Base-by-base conservation (phyloP, 2,888 invertebrate genomes). In the Heteromurus nitidus region DNA sequence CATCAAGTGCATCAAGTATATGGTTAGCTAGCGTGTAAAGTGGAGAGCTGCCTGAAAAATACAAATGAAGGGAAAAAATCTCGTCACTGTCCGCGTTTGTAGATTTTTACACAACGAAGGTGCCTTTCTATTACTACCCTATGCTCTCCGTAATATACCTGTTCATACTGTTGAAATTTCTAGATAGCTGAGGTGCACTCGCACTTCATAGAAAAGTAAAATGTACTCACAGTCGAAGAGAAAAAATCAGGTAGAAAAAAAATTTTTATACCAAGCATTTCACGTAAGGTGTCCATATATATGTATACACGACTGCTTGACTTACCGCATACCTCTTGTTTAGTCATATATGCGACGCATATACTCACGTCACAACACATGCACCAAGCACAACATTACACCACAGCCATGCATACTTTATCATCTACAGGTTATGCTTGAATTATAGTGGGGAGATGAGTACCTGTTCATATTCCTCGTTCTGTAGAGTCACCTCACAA, bases 201-300 rank as follows among this genome's bases (percentile, higher is more conserved):
- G 7, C n/a, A 47, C 7, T 28, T 28, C 11, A 20, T 20, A 36
- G 22, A 1, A 50, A 50, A 50, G 55, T 3, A 55, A 11, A 55
- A 24, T 22, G 13, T 55, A 18, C n/a, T 55, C n/a, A 16, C 47
- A 47, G 20, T 55, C 22, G 55, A 55, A 55, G 47, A 47, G 7
- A 36, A 24, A 65, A 65, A 73, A 67, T 47, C 76, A 76, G 76
- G 76, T 76, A 76, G 68, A 68, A 67, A 65, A 60, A 53, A 55
- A 36, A 68, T 58, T 26, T 62, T 50, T 53, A 22, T 70, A 11
- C 26, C 47, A 44, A 58, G 7, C 31, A 2, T 13, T 26, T 28
- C n/a, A n/a, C n/a, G n/a, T n/a, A n/a, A n/a, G n/a, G n/a, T n/a
- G n/a, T n/a, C n/a, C 47, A 47, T 47, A n/a, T 47, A 16, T 47